A percentile compares a stretch with the other conserved stretches of the same genome.
Conservation (phyloP, 92 coral and sea anemone species). For the Zoanthus sociatus region DNA sequence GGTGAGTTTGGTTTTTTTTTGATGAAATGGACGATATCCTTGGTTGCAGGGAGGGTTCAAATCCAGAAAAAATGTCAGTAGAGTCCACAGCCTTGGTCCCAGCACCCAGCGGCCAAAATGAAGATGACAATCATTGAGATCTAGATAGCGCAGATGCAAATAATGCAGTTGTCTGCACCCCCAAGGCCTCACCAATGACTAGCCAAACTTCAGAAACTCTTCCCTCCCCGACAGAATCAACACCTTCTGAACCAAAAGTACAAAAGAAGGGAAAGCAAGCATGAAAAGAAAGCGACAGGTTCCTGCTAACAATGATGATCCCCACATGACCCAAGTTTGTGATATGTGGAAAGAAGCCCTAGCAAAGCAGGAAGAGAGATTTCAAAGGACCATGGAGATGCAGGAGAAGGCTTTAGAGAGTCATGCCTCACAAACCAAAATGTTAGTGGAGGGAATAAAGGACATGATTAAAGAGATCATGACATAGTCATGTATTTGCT, state of each 20-base stretch:
- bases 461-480: slow-evolving; percentile 44
- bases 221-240: slow-evolving; percentile 40
- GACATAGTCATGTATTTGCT: slow-evolving; percentile 37
- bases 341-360: slow-evolving; percentile 43
- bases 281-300: slow-evolving; percentile 39
- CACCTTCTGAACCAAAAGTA: slow-evolving; percentile 47
- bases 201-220: slow-evolving; percentile 34
- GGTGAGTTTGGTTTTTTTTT: slow-evolving; percentile 47
- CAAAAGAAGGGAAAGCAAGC: slow-evolving; percentile 37
- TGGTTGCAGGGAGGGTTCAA: slow-evolving; percentile 58
- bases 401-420: slow-evolving; percentile 51
- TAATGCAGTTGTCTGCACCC: slow-evolving; percentile 41
- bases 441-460: slow-evolving; percentile 51
- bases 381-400: slow-evolving; percentile 44
- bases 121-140: slow-evolving; percentile 16
- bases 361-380: slow-evolving; percentile 51
- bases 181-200: slow-evolving; percentile 36
- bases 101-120: slow-evolving; percentile 28
- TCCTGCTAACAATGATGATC: slow-evolving; percentile 32
- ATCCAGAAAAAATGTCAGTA: slow-evolving; percentile 64
- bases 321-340: slow-evolving; percentile 45
- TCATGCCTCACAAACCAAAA: slow-evolving; percentile 41
- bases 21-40: slow-evolving; percentile 57
- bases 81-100: slow-evolving; percentile 59
- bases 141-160: slow-evolving; percentile 38